Evolutionary conservation across 2,888 invertebrate species (phyloP).

Genomic region (Drosophila gaucha): DNA sequence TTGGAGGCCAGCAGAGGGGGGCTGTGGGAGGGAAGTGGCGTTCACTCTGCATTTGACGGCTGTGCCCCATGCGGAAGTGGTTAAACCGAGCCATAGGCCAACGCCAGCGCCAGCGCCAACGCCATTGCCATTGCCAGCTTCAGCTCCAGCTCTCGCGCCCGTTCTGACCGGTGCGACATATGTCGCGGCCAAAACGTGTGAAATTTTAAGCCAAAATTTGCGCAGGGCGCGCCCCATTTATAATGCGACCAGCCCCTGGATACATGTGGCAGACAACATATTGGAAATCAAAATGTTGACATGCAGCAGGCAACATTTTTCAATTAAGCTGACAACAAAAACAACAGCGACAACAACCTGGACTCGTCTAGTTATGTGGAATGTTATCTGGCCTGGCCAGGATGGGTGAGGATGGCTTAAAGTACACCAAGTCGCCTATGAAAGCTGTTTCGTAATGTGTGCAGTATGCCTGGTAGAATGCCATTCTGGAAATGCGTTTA

Average conservation of each 20-base stretch:
- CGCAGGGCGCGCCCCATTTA: conserved; percentile 43
- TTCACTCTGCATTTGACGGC: conserved; percentile 68
- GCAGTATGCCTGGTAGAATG: neutral
- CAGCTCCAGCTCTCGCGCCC: no score
- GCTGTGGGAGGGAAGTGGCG: neutral
- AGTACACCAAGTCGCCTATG: neutral
- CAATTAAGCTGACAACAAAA: conserved; percentile 61
- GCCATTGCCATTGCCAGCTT: neutral
- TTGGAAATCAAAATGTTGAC: conserved; percentile 80
- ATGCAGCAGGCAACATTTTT: conserved; percentile 71
- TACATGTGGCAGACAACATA: conserved; percentile 55
- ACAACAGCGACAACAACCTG: neutral
- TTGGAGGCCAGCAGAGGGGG: conserved; percentile 14
- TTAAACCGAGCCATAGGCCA: conserved; percentile 40
- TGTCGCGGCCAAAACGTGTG: conserved; percentile 76
- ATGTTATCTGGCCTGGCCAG: neutral
- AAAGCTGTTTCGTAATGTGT: neutral
- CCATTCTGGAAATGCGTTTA: neutral
- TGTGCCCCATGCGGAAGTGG: conserved; percentile 71
- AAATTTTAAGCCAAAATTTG: conserved; percentile 68
- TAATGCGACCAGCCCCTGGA: conserved; percentile 35
- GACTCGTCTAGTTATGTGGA: neutral
- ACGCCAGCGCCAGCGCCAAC: conserved; percentile 3
- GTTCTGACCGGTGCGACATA: conserved; percentile 48
- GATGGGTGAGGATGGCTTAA: neutral